Conservation (phyloP, 2,888 invertebrate species). For the Ochropleura leucogaster region DNA sequence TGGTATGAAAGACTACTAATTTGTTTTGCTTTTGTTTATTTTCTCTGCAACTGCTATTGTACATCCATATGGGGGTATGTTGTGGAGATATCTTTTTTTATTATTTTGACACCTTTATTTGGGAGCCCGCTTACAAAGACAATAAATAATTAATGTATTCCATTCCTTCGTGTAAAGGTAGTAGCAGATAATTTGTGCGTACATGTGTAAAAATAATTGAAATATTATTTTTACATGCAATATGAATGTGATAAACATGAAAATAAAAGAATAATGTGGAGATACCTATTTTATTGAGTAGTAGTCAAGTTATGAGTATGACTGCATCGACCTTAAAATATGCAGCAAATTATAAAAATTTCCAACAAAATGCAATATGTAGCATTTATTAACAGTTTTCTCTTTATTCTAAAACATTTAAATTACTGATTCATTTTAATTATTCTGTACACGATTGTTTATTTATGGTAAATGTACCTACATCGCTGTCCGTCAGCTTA, state of each 20-base stretch:
- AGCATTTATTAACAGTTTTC: neutral
- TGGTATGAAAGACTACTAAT: no score
- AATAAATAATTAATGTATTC: no score
- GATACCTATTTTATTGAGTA: constrained; percentile 28
- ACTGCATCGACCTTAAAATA: constrained; percentile 22
- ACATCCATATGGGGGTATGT: no score
- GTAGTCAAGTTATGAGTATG: constrained; percentile 29
- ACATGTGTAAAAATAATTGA: neutral
- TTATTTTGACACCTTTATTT: no score
- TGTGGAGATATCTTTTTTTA: no score
- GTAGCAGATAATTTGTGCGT: neutral
- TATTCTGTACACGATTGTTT: neutral
- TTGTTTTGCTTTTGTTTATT: no score
- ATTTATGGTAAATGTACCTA: no score
- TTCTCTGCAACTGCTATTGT: no score
- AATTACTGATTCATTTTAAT: constrained; percentile 2
- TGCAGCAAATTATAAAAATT: constrained; percentile 9
- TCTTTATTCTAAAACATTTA: neutral
- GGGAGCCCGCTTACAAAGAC: no score
- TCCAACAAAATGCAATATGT: constrained; percentile 25
- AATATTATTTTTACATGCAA: neutral
- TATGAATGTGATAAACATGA: neutral
- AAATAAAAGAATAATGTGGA: neutral
- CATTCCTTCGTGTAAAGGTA: neutral
- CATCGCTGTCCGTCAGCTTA: no score